Evolutionary conservation across 2,113 vertebrate species (phyloP).

Genomic region (Sander lucioperca): DNA sequence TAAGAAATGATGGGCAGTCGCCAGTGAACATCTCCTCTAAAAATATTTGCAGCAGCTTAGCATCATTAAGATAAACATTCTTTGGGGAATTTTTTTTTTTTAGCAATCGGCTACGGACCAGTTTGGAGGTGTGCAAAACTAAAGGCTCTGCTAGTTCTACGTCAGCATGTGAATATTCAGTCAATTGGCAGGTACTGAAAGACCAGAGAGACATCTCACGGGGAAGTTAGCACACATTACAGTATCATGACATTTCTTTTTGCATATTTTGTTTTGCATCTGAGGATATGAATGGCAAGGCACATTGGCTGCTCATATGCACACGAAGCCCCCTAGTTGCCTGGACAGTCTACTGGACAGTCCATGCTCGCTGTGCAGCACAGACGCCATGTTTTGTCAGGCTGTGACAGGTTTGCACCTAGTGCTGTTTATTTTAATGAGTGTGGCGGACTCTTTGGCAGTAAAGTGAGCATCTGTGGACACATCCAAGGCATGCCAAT

Average conservation of each 20-base stretch:
- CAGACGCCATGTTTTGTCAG: constrained; percentile 16
- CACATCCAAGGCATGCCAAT: neutral
- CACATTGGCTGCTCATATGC: constrained; percentile 67
- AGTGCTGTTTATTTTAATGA: neutral
- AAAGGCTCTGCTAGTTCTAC: neutral
- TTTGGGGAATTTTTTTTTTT: neutral
- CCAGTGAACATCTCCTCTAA: neutral
- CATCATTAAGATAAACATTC: neutral
- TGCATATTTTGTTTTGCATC: constrained; percentile 74
- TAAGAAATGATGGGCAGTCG: constrained; percentile 15
- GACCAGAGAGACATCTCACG: neutral
- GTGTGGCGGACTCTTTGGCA: constrained; percentile 3
- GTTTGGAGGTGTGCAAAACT: neutral
- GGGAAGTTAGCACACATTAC: constrained; percentile 7
- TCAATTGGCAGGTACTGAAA: constrained; percentile 2
- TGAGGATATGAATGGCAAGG: constrained; percentile 70
- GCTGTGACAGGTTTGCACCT: constrained; percentile 9
- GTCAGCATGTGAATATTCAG: constrained; percentile 6
- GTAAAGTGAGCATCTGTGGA: constrained; percentile 9
- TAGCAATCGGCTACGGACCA: neutral
- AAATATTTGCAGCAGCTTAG: constrained; percentile 12
- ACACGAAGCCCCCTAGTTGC: constrained; percentile 12
- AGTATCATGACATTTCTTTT: constrained; percentile 30
- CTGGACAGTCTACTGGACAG: constrained; percentile 7
- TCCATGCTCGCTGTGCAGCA: constrained; percentile 25